Base-by-base conservation (phyloP, 2,888 invertebrate species). In the Incurvaria masculella region DNA sequence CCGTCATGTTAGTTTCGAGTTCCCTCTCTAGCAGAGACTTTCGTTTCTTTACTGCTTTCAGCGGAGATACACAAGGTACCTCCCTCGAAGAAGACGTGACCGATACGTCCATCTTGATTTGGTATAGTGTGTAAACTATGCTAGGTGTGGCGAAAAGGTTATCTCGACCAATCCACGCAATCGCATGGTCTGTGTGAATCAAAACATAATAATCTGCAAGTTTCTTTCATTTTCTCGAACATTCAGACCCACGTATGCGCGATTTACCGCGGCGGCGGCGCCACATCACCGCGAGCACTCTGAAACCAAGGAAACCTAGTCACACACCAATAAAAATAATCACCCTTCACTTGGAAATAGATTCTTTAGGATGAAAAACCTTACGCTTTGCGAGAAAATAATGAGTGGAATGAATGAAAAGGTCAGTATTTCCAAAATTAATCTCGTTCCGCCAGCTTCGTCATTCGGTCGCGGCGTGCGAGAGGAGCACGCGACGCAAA, bases 1-100 rank as follows among this genome's bases (percentile, higher is more conserved):
- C 61, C 48, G 78, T 76, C 56, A 79, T 58, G 53, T 59, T 73
- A 1, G 75, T 78, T 54, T 76, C 78, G 38, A 79, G 60, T 59
- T 76, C 72, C 39, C 75, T 64, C 57, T 76, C 76, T 48, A 78
- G 65, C 42, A 71, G 53, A 21, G 76, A 75, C 53, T 23, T 49
- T 21, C 70, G 61, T 54, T 73, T 75, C 60, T 71, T 78, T 42
- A 47, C 50, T 11, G n/a, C 23, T 33, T 23, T 23, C 23, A 6
- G 23, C 4, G 23, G 10, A 10, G 23, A 4, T 39, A 14, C 23
- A 16, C 21, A 18, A 16, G 46, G n/a, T 17, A 20, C 46, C 3
- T 42, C 42, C 18, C n/a, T 51, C 59, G 63, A 70, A 58, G 69
- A 59, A 52, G 66, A 72, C 27, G 65, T 66, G 10, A 19, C 41